A percentile compares a stretch with the other conserved stretches of the same genome.
Conservation (phyloP, 2,113 vertebrate species). For the Ranitomeya variabilis region DNA sequence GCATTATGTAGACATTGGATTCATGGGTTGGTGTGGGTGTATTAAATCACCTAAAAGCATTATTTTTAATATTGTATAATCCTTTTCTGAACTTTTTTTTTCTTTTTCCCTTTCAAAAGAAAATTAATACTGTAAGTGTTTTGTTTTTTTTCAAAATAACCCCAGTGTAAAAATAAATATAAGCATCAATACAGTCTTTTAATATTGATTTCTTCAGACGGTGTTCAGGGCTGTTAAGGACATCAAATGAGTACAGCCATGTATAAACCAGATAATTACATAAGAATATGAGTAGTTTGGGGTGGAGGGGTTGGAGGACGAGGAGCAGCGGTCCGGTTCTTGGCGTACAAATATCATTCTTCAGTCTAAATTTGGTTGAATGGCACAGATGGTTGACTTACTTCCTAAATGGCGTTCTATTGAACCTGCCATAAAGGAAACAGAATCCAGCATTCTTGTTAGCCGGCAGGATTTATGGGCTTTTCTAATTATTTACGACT, state of each 20-base stretch:
- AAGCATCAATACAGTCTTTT: conserved; percentile 35
- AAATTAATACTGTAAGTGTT: conserved; percentile 27
- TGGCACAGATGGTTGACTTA: conserved; percentile 42
- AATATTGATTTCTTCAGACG: conserved; percentile 20
- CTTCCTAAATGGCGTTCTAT: conserved; percentile 24
- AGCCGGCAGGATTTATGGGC: conserved; percentile 46
- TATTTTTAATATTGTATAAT: conserved; percentile 19
- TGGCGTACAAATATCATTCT: conserved; percentile 34
- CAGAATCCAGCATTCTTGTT: conserved; percentile 43
- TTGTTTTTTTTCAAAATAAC: not conserved
- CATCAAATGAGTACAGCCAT: conserved; percentile 27
- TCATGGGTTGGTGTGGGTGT: conserved; percentile 4
- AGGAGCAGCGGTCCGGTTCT: conserved; percentile 2
- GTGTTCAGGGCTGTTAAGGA: conserved; percentile 19
- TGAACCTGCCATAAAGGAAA: conserved; percentile 40
- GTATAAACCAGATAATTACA: conserved; percentile 36
- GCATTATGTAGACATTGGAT: not conserved
- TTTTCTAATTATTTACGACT: conserved; percentile 55
- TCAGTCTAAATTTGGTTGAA: conserved; percentile 37
- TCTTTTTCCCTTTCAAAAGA: not conserved
- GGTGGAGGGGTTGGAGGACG: not conserved
- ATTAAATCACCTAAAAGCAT: conserved; percentile 22
- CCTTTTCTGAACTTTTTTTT: conserved; percentile 17
- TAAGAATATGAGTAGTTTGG: conserved; percentile 36
- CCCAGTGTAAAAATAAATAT: not conserved